Conservation (phyloP, 1,140 invertebrate species). For the Sesamia nonagrioides region DNA sequence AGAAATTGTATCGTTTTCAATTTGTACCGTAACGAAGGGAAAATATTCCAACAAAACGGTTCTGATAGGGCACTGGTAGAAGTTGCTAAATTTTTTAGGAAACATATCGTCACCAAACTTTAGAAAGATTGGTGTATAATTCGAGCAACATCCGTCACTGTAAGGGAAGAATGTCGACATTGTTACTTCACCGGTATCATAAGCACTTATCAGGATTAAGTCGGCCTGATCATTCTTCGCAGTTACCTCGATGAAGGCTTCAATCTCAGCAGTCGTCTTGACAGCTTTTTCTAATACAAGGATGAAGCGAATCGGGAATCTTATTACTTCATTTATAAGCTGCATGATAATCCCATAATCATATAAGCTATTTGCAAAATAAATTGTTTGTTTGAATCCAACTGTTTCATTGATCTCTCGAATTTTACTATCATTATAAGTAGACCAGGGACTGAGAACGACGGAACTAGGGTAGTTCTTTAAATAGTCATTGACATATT, state of each 20-base stretch:
- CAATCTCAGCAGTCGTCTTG: constrained; percentile 12
- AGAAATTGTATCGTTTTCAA: constrained; percentile 52
- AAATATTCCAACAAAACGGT: constrained; percentile 52
- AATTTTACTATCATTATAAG: constrained; percentile 38
- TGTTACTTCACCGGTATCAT: constrained; percentile 48
- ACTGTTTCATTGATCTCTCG: constrained; percentile 49
- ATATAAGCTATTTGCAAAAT: constrained; percentile 58
- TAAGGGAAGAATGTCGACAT: constrained; percentile 68
- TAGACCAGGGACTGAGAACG: constrained; percentile 40
- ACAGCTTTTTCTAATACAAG: constrained; percentile 54
- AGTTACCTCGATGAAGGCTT: constrained; percentile 58
- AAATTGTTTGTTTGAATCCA: constrained; percentile 62
- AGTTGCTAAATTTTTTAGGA: constrained; percentile 69
- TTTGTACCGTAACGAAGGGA: constrained; percentile 59
- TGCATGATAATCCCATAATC: constrained; percentile 62
- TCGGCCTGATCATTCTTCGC: constrained; percentile 64
- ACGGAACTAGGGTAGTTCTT: constrained; percentile 54
- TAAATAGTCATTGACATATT: constrained; percentile 56
- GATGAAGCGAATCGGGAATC: constrained; percentile 61
- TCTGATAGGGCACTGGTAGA: constrained; percentile 68
- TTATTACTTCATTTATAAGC: constrained; percentile 52
- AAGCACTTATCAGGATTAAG: constrained; percentile 61
- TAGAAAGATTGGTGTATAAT: constrained; percentile 58
- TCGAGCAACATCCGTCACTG: constrained; percentile 58
- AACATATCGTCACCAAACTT: constrained; percentile 54